Evolutionary conservation across 2,888 invertebrate genomes (phyloP), one percentile per base, ranked within the genome.

Genomic region (Noctua pronuba): DNA sequence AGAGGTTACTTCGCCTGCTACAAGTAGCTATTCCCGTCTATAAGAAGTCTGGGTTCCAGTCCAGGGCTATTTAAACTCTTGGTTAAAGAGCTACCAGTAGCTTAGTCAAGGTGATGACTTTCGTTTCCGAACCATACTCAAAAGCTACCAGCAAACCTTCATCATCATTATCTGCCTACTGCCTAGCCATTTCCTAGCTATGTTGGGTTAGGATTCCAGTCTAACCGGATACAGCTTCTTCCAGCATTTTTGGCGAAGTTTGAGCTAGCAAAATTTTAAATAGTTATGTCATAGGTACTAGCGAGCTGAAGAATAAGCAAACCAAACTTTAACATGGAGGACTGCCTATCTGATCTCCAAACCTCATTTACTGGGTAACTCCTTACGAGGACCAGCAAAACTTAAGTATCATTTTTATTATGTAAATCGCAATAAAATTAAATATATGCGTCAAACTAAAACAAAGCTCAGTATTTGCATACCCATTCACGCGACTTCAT

Each of bases 401-500:
- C 52, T 21, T 52, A n/a, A n/a, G n/a, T 52, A 44, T 13, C 44
- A 38, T 64, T 24, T 62, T 2, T 18, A 70, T 11, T 2, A 24
- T 24, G 5, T 7, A 73, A 62, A 46, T 41, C 7, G 5, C 38
- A 67, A 60, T 60, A n/a, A 80, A 41, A 69, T 28, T 16, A 58
- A 16, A 21, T 24, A 64, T 24, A 0, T n/a, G 21, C n/a, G 2
- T 21, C 65, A 1, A 58, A 1, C 46, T 78, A 71, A 62, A 66
- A 44, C 55, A 76, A 72, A 74, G 60, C 74, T 74, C 16, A 60
- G 73, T 77, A 79, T 85, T 86, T 86, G 73, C 86, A 82, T 77
- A 81, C 6, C 38, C 76, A 72, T 81, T 77, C 70, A 77, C 52
- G 46, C 58, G 55, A 70, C 71, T 80, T 77, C 77, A 79, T 80